Evolutionary conservation across 2,888 invertebrate genomes (phyloP).

Genomic region (Eupithecia pulchellata): DNA sequence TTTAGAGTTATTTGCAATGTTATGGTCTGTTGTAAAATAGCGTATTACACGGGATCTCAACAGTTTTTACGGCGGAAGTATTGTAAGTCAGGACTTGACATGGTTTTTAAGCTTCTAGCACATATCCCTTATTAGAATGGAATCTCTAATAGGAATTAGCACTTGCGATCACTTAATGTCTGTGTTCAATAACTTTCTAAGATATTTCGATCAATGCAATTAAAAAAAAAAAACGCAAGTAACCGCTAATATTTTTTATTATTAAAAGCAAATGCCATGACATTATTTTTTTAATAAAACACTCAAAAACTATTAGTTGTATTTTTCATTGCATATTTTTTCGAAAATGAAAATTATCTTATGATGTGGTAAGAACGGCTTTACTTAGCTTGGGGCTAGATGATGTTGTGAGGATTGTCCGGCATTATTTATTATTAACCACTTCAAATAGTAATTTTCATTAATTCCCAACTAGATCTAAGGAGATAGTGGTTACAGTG

Average conservation of each 20-base stretch:
- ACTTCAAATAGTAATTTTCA: no score
- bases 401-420: no score
- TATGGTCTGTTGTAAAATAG: background rate
- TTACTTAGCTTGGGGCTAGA: no score
- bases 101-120: background rate
- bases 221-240: no score
- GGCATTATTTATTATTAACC: no score
- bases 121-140: background rate
- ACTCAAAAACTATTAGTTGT: slow-evolving; percentile 19
- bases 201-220: no score
- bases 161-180: background rate
- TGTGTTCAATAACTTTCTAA: no score
- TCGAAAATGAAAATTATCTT: background rate
- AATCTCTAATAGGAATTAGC: background rate
- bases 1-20: background rate
- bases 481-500: no score
- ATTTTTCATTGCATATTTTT: slow-evolving; percentile 8
- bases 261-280: slow-evolving; percentile 30
- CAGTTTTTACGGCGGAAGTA: background rate
- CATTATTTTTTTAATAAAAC: slow-evolving; percentile 41
- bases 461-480: no score
- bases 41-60: background rate
- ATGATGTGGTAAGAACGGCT: background rate
- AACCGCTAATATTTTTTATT: slow-evolving; percentile 20
- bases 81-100: background rate